Evolutionary conservation across 2,113 vertebrate genomes (phyloP).

Genomic region (Atlantisia rogersi): DNA sequence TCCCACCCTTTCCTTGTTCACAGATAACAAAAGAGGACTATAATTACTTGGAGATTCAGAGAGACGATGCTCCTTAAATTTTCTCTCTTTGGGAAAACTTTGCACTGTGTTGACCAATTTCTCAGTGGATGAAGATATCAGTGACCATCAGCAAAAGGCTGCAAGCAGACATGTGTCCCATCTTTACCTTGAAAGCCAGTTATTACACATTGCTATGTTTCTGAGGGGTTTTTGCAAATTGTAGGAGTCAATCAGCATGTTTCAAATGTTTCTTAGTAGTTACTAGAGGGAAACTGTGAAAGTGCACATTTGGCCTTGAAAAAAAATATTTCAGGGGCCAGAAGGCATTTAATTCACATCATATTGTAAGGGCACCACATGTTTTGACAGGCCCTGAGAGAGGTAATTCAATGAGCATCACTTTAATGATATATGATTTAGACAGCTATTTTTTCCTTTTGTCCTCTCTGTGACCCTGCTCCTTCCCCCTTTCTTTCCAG

Average conservation of each 20-base stretch:
- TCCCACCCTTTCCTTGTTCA: not conserved
- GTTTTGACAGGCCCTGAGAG: conserved; percentile 70
- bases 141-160: not conserved
- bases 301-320: conserved; percentile 62
- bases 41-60: not conserved
- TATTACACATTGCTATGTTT: not conserved
- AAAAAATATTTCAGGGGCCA: conserved; percentile 65
- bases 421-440: conserved; percentile 74
- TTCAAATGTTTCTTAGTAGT: not conserved
- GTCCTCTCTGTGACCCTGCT: conserved; percentile 70
- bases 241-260: not conserved
- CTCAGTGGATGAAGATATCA: not conserved
- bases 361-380: conserved; percentile 58
- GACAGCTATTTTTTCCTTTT: conserved; percentile 68
- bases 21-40: not conserved
- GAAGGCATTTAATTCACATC: conserved; percentile 72
- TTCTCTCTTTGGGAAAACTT: not conserved
- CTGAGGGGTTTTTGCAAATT: not conserved
- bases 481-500: conserved; percentile 44
- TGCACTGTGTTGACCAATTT: not conserved
- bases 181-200: not conserved
- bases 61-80: not conserved
- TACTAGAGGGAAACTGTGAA: conserved; percentile 38
- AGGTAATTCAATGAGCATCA: conserved; percentile 73
- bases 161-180: rapidly evolving